Base-by-base conservation (phyloP, 2,888 invertebrate genomes). In the Euzetes globulus region DNA sequence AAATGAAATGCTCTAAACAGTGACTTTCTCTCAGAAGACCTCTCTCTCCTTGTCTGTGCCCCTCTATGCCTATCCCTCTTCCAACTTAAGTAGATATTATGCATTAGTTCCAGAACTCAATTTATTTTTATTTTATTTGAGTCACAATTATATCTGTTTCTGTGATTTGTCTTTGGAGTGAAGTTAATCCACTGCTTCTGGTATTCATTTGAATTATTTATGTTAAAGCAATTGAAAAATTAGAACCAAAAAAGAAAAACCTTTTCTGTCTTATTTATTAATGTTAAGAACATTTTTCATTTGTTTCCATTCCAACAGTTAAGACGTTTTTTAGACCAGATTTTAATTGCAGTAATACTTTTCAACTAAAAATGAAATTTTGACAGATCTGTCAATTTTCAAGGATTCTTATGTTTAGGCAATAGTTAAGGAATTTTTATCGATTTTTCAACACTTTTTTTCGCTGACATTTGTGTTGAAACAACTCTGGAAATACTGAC, bases 291-390 rank as follows among this genome's bases (percentile, higher is more conserved):
- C 58, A 58, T 58, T 58, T 58, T 58, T 58, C 5, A 27, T 58
- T 15, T 58, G 13, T 27, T 58, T 27, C 19, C 19, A n/a, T 50
- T 58, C 58, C 27, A 17, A 58, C 27, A 6, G n/a, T 22, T 55
- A 25, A 55, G 58, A 11, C 25, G 25, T 22, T 58, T 58, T 58
- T 58, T 27, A 29, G 25, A 27, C 27, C 58, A 25, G 58, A 27
- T 58, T 58, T 27, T 58, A 58, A 58, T 58, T 58, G 58, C 58
- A 58, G 58, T 58, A 25, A 58, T 25, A 55, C 55, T 58, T 58
- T 9, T 15, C 2, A 58, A 11, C 5, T 27, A 22, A 17, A 52
- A 58, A 58, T 27, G 58, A 11, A 58, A 9, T 58, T 58, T 17
- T 58, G 58, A 58, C 27, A 58, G 27, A 58, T 58, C 58, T 58